Conservation (phyloP, 2,113 vertebrate genomes). For the Macheiramphus alcinus region DNA sequence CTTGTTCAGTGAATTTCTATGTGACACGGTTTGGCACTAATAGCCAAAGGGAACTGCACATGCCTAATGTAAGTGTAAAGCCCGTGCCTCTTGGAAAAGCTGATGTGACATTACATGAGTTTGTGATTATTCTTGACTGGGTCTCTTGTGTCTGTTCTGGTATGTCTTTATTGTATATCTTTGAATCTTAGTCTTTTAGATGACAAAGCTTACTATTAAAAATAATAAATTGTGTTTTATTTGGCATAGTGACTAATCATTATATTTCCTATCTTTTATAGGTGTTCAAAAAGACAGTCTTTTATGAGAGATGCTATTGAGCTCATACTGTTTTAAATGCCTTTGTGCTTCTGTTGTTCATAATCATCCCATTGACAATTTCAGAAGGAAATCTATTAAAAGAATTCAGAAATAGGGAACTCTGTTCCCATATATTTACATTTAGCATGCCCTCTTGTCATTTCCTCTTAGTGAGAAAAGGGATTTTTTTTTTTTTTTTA, state of each 20-base stretch:
- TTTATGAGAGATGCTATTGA: not conserved
- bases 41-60: not conserved
- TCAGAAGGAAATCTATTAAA: not conserved
- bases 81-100: not conserved
- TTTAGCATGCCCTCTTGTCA: not conserved
- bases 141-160: not conserved
- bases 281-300: not conserved
- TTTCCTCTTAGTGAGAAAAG: not conserved
- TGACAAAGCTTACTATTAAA: not conserved
- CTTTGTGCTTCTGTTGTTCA: not conserved
- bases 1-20: not conserved
- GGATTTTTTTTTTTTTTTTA: not conserved
- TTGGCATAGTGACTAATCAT: not conserved
- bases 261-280: not conserved
- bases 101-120: not conserved
- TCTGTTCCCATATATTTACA: not conserved
- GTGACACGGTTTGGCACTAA: not conserved
- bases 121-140: not conserved
- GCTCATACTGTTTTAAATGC: not conserved
- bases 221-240: not conserved
- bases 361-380: not conserved
- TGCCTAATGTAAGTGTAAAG: rapidly evolving
- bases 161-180: not conserved
- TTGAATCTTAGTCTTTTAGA: not conserved
- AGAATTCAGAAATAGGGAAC: not conserved